A percentile compares a stretch with the other conserved stretches of the same genome.
phyloP scores from a whole-genome alignment of 2,797 vertebrate genomes.

The Coendou prehensilis region DNA sequence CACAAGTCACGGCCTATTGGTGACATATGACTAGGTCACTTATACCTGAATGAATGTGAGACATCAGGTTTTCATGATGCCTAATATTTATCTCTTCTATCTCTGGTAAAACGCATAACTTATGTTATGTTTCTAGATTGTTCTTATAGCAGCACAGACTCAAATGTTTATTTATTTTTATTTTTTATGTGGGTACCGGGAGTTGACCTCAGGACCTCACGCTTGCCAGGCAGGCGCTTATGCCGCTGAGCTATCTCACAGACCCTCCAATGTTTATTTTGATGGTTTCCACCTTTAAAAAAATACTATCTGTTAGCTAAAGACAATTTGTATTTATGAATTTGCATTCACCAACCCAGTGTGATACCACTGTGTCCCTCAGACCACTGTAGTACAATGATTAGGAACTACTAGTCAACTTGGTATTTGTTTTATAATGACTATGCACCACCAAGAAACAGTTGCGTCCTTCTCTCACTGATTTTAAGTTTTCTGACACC shows the following conservation, averaged over 20 bases:
- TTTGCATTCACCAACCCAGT: not conserved
- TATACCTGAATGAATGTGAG: not conserved
- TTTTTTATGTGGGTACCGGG: too few species aligned
- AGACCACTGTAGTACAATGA: not conserved
- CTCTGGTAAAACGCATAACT: not conserved
- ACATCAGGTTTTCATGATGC: not conserved
- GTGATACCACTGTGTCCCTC: not conserved
- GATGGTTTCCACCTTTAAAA: not conserved
- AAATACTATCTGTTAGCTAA: not conserved
- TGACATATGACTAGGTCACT: not conserved
- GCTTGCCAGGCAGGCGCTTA: too few species aligned
- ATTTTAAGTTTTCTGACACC: constrained; percentile 26
- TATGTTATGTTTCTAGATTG: not conserved
- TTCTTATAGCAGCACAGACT: not conserved
- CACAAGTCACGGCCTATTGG: not conserved
- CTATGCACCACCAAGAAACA: not conserved
- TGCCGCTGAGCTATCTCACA: not conserved
- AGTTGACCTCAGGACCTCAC: too few species aligned
- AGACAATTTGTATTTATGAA: constrained; percentile 2
- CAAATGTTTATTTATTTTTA: not conserved
- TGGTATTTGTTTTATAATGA: constrained; percentile 20
- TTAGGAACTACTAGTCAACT: not conserved
- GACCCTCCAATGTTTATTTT: not conserved
- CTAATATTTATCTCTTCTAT: not conserved
- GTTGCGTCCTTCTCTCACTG: not conserved